Percentiles rank a stretch among this genome's conserved stretches.
Evolutionary conservation across 1,140 invertebrate species (phyloP).

Genomic region (Pogonomyrmex barbatus): DNA sequence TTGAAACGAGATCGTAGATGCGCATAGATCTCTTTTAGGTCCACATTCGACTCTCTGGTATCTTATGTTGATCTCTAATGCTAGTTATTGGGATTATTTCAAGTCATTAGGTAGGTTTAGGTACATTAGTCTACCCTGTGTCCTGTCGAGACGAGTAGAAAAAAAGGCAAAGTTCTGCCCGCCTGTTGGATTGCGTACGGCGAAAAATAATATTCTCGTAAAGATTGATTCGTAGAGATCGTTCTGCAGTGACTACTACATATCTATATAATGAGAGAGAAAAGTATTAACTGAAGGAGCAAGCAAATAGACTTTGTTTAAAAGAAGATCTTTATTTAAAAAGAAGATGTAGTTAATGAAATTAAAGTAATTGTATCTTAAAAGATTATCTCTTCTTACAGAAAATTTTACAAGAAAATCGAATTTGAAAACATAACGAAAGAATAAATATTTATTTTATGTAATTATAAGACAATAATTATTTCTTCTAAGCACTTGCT

Average conservation of each 20-base stretch:
- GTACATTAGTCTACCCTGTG: conserved; percentile 80
- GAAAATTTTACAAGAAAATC: not conserved
- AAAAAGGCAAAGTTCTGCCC: conserved; percentile 73
- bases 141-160: conserved; percentile 81
- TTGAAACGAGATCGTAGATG: conserved; percentile 37
- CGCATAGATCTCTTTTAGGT: conserved; percentile 76
- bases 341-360: not conserved
- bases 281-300: conserved; percentile 44
- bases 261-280: conserved; percentile 42
- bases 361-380: not conserved
- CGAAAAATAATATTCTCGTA: conserved; percentile 63
- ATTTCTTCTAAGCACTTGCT: conserved; percentile 18
- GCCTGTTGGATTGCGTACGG: conserved; percentile 81
- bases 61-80: conserved; percentile 79
- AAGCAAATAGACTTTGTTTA: not conserved
- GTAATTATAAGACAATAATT: not conserved
- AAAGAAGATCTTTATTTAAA: not conserved
- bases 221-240: conserved; percentile 70
- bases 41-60: conserved; percentile 79
- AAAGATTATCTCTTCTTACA: not conserved
- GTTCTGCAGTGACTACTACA: conserved; percentile 69
- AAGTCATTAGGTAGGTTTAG: conserved; percentile 82
- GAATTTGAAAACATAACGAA: not conserved
- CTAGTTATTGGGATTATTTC: conserved; percentile 79
- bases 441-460: not conserved